Conservation (phyloP, 1,140 invertebrate species). For the Drosophila athabasca region DNA sequence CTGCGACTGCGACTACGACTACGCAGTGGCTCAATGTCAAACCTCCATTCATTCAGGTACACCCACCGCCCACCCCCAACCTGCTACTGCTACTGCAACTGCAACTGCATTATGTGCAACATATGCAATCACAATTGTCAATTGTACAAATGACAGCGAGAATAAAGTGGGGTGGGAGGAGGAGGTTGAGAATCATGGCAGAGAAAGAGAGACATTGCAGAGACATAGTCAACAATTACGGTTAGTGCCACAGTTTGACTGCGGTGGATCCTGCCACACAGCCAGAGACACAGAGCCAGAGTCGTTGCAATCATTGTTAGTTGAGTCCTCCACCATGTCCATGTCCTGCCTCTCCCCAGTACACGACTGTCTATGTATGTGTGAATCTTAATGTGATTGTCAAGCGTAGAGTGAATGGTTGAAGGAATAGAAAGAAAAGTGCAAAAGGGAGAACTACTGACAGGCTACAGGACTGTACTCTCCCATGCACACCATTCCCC, state of each 20-base stretch:
- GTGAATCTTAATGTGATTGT: constrained; percentile 73
- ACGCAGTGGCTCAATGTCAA: constrained; percentile 59
- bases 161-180: constrained; percentile 15
- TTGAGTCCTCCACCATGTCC: constrained; percentile 35
- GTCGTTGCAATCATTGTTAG: constrained; percentile 59
- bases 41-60: constrained; percentile 12
- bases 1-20: constrained; percentile 30
- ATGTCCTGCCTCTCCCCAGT: constrained; percentile 6
- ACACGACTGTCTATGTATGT: constrained; percentile 5
- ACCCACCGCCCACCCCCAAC: background rate
- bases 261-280: constrained; percentile 24
- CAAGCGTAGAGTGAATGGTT: constrained; percentile 40
- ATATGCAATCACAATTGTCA: constrained; percentile 80
- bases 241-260: constrained; percentile 79
- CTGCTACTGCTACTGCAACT: constrained; percentile 1
- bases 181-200: background rate
- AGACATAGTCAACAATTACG: constrained; percentile 74
- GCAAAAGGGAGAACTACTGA: constrained; percentile 39
- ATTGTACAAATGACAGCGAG: constrained; percentile 73
- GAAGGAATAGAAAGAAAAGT: constrained; percentile 49
- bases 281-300: constrained; percentile 7
- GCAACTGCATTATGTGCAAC: constrained; percentile 61
- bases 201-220: constrained; percentile 33
- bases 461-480: constrained; percentile 12
- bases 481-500: background rate